These are phyloP conservation scores for Prosapia bicincta DNA, from an alignment of 2,888 invertebrate species.

Conservation along the genomic window DNA sequence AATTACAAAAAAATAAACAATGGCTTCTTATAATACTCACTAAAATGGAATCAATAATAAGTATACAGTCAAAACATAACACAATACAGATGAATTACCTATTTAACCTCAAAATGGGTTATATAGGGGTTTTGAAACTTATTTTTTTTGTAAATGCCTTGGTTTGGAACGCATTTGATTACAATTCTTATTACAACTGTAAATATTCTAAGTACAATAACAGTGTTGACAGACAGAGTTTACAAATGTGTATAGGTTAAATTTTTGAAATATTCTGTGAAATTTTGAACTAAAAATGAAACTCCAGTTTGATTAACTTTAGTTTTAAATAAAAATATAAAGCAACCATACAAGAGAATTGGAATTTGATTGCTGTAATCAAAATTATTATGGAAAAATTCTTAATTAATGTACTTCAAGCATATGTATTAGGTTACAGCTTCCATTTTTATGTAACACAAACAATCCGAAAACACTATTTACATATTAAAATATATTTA, in stretches of 20 bases:
- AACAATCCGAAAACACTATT: neutral
- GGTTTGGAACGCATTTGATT: neutral
- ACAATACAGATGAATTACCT: slow-evolving; percentile 28
- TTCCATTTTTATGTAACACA: neutral
- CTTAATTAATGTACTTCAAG: too few relatives aligned
- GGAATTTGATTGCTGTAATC: too few relatives aligned
- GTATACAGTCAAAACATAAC: slow-evolving; percentile 29
- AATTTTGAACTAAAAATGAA: too few relatives aligned
- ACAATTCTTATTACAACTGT: neutral
- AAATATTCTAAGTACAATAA: neutral
- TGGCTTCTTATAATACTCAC: neutral
- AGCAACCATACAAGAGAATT: too few relatives aligned
- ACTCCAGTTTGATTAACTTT: too few relatives aligned
- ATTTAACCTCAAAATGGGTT: slow-evolving; percentile 22
- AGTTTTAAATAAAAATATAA: too few relatives aligned
- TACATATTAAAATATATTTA: neutral
- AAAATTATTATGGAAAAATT: too few relatives aligned
- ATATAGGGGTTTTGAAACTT: neutral
- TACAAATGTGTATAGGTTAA: too few relatives aligned
- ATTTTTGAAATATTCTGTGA: too few relatives aligned
- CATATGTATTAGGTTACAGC: neutral
- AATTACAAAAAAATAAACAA: too few relatives aligned
- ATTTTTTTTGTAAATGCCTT: neutral
- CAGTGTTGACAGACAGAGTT: too few relatives aligned
- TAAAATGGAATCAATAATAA: slow-evolving; percentile 31